Conservation (phyloP, 2,888 invertebrate species). For the Plebejus melissa region DNA sequence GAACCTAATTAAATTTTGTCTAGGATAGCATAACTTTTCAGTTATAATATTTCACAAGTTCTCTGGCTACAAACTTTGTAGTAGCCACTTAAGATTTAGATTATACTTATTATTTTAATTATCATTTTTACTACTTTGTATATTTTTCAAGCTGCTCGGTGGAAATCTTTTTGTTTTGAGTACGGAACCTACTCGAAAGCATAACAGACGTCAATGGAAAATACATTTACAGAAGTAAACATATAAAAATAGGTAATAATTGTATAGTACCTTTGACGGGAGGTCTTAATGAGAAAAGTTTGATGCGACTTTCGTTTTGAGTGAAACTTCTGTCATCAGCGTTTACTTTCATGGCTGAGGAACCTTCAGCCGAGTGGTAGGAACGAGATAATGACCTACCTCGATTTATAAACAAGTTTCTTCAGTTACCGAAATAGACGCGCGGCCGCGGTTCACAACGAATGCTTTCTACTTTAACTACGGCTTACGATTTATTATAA, state of each 20-base stretch:
- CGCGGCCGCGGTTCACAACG: constrained; percentile 45
- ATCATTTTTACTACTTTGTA: background rate
- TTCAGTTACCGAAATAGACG: constrained; percentile 55
- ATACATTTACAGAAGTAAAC: constrained; percentile 58
- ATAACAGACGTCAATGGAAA: constrained; percentile 37
- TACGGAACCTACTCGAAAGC: background rate
- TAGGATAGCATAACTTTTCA: background rate
- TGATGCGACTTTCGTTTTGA: constrained; percentile 72
- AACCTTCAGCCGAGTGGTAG: constrained; percentile 48
- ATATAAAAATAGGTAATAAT: constrained; percentile 67
- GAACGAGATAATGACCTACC: constrained; percentile 58
- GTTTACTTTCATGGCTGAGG: constrained; percentile 61
- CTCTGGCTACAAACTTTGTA: background rate
- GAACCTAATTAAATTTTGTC: constrained; percentile 10
- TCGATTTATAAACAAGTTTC: constrained; percentile 62
- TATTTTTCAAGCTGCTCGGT: background rate
- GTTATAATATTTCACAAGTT: background rate
- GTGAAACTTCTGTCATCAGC: constrained; percentile 73
- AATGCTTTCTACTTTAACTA: constrained; percentile 21
- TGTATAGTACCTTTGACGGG: constrained; percentile 72
- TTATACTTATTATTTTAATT: background rate
- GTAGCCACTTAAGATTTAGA: background rate
- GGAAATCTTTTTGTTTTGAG: background rate
- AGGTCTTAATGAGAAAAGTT: constrained; percentile 78
- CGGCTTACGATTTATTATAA: background rate